Evolutionary conservation across 1,140 invertebrate species (phyloP).

Genomic region (Leptinotarsa lineolata): DNA sequence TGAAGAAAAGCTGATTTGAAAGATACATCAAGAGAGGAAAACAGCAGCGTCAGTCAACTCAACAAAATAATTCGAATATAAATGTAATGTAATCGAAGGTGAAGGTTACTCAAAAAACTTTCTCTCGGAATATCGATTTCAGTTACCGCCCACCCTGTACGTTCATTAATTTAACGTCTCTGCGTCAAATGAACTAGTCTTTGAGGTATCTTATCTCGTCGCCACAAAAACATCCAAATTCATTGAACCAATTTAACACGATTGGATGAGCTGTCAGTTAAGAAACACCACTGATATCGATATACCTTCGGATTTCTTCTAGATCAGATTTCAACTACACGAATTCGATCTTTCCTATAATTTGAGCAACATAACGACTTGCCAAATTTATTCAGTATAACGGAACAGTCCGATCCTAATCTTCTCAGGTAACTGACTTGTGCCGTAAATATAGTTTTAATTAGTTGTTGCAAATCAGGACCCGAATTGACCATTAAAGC

Average conservation of each 20-base stretch:
- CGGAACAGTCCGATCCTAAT: constrained; percentile 19
- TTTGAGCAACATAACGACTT: constrained; percentile 17
- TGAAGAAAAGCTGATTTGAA: too few species aligned
- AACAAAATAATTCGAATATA: too few species aligned
- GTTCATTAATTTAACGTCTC: neutral
- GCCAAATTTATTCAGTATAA: constrained; percentile 18
- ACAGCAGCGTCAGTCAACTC: too few species aligned
- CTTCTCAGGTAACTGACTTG: neutral
- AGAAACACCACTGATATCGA: constrained; percentile 24
- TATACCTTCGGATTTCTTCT: constrained; percentile 13
- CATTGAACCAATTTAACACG: constrained; percentile 36
- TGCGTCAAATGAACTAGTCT: constrained; percentile 13
- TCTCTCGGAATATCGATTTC: neutral
- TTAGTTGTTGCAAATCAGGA: too few species aligned
- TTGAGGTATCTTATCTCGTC: constrained; percentile 30
- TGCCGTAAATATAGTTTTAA: too few species aligned
- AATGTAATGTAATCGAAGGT: too few species aligned
- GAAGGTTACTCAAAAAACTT: neutral
- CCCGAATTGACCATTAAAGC: too few species aligned
- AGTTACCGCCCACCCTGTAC: neutral
- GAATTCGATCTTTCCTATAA: constrained; percentile 24
- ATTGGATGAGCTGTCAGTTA: constrained; percentile 25
- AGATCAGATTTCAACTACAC: constrained; percentile 18
- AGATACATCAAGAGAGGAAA: too few species aligned
- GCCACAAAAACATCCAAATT: constrained; percentile 28